Percentiles rank a stretch among this genome's conserved stretches.
These are phyloP conservation scores for Daubentonia madagascariensis DNA, from an alignment of 2,113 vertebrate genomes.

Conservation along the genomic window DNA sequence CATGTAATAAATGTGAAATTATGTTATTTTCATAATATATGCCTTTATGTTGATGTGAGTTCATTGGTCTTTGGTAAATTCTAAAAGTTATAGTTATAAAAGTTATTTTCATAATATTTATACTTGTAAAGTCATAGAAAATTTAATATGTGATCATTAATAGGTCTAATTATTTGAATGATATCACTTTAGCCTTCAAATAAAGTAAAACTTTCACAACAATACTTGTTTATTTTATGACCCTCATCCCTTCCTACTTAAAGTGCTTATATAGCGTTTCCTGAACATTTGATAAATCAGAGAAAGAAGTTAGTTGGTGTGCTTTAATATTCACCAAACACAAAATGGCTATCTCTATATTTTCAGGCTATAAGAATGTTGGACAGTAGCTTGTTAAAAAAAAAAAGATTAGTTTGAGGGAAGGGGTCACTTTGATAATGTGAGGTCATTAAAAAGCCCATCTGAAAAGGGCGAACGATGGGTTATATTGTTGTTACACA, in stretches of 20 bases:
- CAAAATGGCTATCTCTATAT: not conserved
- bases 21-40: not conserved
- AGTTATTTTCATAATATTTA: not conserved
- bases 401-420: not conserved
- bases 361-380: not conserved
- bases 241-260: not conserved
- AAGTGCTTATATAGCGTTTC: not conserved
- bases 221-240: not conserved
- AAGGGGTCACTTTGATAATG: not conserved
- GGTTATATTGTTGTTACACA: not conserved
- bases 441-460: not conserved
- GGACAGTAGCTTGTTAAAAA: not conserved
- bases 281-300: not conserved
- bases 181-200: not conserved
- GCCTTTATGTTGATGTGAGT: not conserved
- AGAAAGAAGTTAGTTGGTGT: not conserved
- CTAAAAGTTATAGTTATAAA: not conserved
- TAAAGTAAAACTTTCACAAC: not conserved
- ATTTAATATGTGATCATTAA: not conserved
- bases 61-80: not conserved
- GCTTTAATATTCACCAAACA: not conserved
- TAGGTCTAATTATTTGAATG: slow-evolving; percentile 18
- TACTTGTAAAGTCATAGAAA: not conserved
- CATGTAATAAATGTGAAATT: not conserved
- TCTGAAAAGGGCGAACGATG: not conserved